phyloP scores from a whole-genome alignment of 2,797 vertebrate species.

The Miichthys miiuy region DNA sequence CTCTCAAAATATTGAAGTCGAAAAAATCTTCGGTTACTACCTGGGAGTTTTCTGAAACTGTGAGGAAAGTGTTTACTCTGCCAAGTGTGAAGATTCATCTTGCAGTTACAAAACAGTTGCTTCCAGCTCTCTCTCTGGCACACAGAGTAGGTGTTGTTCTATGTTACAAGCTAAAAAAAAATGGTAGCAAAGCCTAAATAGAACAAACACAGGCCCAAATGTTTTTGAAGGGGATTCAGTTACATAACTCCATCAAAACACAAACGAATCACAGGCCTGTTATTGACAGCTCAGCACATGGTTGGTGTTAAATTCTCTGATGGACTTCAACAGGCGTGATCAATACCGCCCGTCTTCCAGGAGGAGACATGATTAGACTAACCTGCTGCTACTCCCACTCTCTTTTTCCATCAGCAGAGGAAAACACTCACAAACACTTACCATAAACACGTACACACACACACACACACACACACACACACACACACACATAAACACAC shows the following conservation, averaged over 20 bases:
- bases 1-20: neutral
- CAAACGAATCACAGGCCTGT: slow-evolving; percentile 19
- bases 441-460: slow-evolving; percentile 28
- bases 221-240: slow-evolving; percentile 13
- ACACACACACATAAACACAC: slow-evolving; percentile 13
- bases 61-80: neutral
- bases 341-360: slow-evolving; percentile 58
- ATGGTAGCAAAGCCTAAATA: neutral
- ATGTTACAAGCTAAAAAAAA: neutral
- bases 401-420: slow-evolving; percentile 55
- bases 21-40: neutral
- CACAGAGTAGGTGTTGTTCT: neutral
- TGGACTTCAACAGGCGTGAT: slow-evolving; percentile 43
- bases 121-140: neutral
- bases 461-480: slow-evolving; percentile 23
- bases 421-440: slow-evolving; percentile 53
- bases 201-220: neutral
- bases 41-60: neutral
- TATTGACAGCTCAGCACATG: neutral
- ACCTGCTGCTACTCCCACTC: slow-evolving; percentile 44
- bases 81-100: neutral
- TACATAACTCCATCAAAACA: slow-evolving; percentile 26
- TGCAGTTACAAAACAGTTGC: neutral
- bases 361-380: slow-evolving; percentile 57
- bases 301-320: slow-evolving; percentile 43